Evolutionary conservation across 1,140 invertebrate genomes (phyloP), one percentile per base, ranked within the genome.

Genomic region (Acromyrmex charruanus): DNA sequence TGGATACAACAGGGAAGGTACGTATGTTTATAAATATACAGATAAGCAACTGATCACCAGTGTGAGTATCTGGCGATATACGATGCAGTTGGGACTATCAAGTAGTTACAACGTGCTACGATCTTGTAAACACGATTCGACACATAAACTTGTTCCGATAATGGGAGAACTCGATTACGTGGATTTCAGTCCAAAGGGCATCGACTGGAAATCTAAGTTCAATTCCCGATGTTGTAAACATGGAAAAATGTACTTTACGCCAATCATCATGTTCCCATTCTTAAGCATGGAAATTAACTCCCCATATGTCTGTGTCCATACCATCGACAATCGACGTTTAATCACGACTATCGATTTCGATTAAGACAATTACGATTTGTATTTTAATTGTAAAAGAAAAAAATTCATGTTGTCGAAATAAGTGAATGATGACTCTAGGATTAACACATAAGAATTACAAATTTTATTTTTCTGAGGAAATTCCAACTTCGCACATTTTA

Each of bases 11-110:
- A 61, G 14, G 55, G 49, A 61, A 75, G 25, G 69, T 75, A 63
- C 5, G 80, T 82, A 82, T 74, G 80, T 72, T 84, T 84, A 59
- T 75, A 84, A 84, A 84, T 63, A 84, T 75, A 61, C 55, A 84
- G 80, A 61, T 84, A 84, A 84, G 44, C 80, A 28, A 63, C 39
- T 51, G 69, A 84, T 75, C 58, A 12, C n/a, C 21, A 49, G 21
- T 21, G 39, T 59, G 35, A n/a, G 39, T 75, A 75, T 84, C 53
- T 28, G 25, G 16, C 35, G 66, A 74, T 82, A 74, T 74, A 82
- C 68, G 69, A 74, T 74, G 55, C 69, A 61, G 44, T 75, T 61
- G 35, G 55, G 55, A 63, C 39, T 84, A 84, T 84, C 80, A 63
- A 75, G 69, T 63, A 74, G 55, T 75, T 81, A 84, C 69, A 81